Conservation (phyloP, 1,140 invertebrate genomes). For the Hyphantria cunea region DNA sequence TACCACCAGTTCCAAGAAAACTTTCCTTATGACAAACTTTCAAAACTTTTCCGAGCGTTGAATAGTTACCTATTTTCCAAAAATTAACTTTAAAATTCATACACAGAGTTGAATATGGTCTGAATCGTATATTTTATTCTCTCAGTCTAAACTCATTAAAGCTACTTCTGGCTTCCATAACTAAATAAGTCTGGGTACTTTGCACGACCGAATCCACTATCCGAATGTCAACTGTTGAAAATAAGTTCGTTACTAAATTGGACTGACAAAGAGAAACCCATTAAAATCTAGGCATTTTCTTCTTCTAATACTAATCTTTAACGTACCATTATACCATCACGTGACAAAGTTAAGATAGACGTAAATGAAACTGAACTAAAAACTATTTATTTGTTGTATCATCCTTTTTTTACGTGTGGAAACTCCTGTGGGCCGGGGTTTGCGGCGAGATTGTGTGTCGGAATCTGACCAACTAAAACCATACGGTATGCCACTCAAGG, state of each 20-base stretch:
- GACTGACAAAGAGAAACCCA: conserved; percentile 48
- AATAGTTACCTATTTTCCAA: not conserved
- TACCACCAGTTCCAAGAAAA: conserved; percentile 7
- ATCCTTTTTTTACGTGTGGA: too few species aligned
- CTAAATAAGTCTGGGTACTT: conserved; percentile 15
- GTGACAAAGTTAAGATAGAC: not conserved
- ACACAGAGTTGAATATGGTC: too few species aligned
- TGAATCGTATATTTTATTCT: too few species aligned
- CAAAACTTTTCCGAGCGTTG: not conserved
- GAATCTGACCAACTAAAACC: too few species aligned
- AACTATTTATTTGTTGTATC: too few species aligned
- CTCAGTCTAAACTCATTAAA: conserved; percentile 33
- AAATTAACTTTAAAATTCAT: not conserved
- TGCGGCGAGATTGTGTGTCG: too few species aligned
- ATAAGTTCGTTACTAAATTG: conserved; percentile 59
- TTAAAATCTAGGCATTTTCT: conserved; percentile 60
- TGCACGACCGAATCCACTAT: conserved; percentile 47
- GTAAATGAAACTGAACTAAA: not conserved
- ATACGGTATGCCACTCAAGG: too few species aligned
- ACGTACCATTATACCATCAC: not conserved
- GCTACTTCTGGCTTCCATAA: conserved; percentile 16
- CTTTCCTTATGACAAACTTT: conserved; percentile 5
- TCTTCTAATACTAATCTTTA: not conserved
- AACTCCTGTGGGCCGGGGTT: too few species aligned
- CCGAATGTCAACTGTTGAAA: conserved; percentile 54